Evolutionary conservation across 2,797 vertebrate genomes (phyloP), one percentile per base, ranked within the genome.

Genomic region (Sebastes trivittatus): DNA sequence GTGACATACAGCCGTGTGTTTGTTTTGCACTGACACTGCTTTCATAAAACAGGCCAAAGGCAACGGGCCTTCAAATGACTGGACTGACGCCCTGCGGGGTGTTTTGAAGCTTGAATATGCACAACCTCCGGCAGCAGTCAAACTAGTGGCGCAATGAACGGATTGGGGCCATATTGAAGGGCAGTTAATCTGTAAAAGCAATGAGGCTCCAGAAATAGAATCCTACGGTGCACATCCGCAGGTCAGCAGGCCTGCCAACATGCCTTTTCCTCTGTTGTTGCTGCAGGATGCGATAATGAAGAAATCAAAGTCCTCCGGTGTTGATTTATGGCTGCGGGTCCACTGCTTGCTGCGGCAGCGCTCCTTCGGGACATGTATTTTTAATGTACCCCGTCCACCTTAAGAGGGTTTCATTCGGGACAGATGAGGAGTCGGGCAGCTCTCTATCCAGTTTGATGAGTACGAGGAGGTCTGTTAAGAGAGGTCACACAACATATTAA

Each of bases 171-270:
- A 83, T 91, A 88, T 91, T 84, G 83, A 82, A 86, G 86, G 84
- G 82, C 84, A 74, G 81, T 89, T 94, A 90, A 93, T 91, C 92
- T 92, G 86, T 81, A 82, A 88, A 90, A 90, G 81, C 87, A 90
- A 76, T 23, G 72, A 77, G 75, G 81, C 86, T 87, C 89, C 86
- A 92, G 92, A 87, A 93, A 92, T 89, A 91, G 89, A 87, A 83
- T 89, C 84, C 87, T 82, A 77, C 7, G 75, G 64, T 75, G 87
- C 70, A 64, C 32, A 16, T 72, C 18, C 56, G 61, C 59, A 80
- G 77, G 86, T 88, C 86, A 88, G 79, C 85, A 7, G 27, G 66
- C 56, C 72, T 73, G 85, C 70, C 56, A 60, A 73, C 87, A 78
- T n/a, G 58, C 36, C 77, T 73, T 79, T 71, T 78, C 56, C 69